Base-by-base conservation (phyloP, 2,797 vertebrate genomes). In the Moxostoma hubbsi region DNA sequence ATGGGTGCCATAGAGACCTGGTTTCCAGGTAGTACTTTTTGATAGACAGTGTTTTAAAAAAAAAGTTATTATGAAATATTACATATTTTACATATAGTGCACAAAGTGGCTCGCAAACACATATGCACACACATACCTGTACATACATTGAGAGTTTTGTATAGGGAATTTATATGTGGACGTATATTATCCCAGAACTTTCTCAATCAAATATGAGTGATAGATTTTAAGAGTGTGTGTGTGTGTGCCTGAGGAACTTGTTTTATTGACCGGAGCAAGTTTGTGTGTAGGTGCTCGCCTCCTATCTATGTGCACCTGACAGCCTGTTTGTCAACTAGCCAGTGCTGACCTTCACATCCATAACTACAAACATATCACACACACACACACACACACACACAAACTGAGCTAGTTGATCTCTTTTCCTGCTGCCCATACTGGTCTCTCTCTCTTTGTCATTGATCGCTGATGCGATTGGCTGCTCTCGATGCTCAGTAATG, bases 401-500 rank as follows among this genome's bases (percentile, higher is more conserved):
- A 36, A 4, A 36, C 3, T 36, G 36, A 36, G 36, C 36, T 36
- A 36, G 36, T 36, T 36, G 36, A 36, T 36, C 36, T 4, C 36
- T 36, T 5, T 36, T 36, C 36, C 36, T 36, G 36, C 36, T 36
- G 36, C 36, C 36, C 36, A 4, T 36, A 36, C 36, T 36, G 36
- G 36, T 36, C 36, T 36, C 36, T 36, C 36, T 83, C 87, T 90
- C 83, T 98, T 98, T 98, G 96, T 98, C 96, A 98, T 98, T 98
- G 97, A 98, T 98, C 96, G 94, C 93, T 98, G 97, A 98, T 99
- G 96, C 97, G 95, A 98, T 93, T 96, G 96, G 97, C 94, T 98
- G 97, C 96, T 94, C 96, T 94, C 94, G 92, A 73, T 95, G 96
- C 96, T 95, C 96, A 94, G 96, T 98, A 97, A 98, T 98, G 96